Conservation (phyloP, 2,888 invertebrate genomes). For the Pheosia tremula region DNA sequence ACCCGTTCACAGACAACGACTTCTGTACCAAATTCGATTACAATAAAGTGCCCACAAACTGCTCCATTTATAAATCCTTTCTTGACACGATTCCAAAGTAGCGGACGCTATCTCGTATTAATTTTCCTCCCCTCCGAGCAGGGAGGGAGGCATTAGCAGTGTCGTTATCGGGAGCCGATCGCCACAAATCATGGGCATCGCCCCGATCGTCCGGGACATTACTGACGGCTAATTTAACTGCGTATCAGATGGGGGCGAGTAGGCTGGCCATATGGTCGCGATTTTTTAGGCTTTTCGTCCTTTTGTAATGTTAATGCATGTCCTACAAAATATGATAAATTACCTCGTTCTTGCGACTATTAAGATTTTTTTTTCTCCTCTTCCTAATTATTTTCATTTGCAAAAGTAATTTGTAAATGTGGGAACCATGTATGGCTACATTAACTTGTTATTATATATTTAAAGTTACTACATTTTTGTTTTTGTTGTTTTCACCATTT, state of each 20-base stretch:
- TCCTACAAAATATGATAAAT: too few species aligned
- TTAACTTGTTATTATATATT: too few species aligned
- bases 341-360: too few species aligned
- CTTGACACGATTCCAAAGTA: not conserved
- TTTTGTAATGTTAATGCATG: too few species aligned
- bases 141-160: slow-evolving; percentile 50
- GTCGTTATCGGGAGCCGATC: slow-evolving; percentile 44
- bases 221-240: slow-evolving; percentile 62
- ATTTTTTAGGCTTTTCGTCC: not conserved
- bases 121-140: slow-evolving; percentile 50
- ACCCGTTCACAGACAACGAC: too few species aligned
- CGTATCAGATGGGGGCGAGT: slow-evolving; percentile 22
- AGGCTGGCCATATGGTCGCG: slow-evolving; percentile 18
- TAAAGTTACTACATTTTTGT: too few species aligned
- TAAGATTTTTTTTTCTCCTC: too few species aligned
- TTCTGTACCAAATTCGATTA: not conserved
- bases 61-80: not conserved
- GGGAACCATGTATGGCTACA: too few species aligned
- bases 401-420: too few species aligned
- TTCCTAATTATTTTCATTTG: too few species aligned
- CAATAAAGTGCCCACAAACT: not conserved
- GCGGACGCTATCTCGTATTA: slow-evolving; percentile 44
- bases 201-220: slow-evolving; percentile 40
- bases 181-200: slow-evolving; percentile 58
- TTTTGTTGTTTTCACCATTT: too few species aligned